Percentiles rank a stretch among this genome's conserved stretches.
Conservation (phyloP, 2,113 vertebrate genomes). For the Puntigrus tetrazona region DNA sequence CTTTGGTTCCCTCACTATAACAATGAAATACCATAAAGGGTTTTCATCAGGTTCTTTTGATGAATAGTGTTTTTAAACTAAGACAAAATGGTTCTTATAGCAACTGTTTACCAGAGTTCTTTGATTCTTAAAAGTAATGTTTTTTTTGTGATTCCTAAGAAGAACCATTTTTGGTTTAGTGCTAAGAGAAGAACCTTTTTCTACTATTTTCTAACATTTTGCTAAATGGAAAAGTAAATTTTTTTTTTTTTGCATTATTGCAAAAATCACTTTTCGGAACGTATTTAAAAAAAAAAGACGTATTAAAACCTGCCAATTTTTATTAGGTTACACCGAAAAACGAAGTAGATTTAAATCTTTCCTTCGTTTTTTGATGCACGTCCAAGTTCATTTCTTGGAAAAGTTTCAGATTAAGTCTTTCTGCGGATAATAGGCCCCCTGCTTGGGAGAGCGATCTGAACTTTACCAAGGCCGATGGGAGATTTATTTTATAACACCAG, state of each 20-base stretch:
- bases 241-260: too few relatives aligned
- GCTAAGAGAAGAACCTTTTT: background rate
- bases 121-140: too few relatives aligned
- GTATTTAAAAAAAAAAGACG: background rate
- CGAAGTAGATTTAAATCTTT: background rate
- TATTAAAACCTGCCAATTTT: background rate
- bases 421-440: slow-evolving; percentile 14
- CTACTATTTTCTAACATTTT: too few relatives aligned
- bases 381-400: slow-evolving; percentile 10
- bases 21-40: too few relatives aligned
- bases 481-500: slow-evolving; percentile 16
- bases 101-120: background rate
- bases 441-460: slow-evolving; percentile 12
- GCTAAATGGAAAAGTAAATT: background rate
- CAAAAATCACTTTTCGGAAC: background rate
- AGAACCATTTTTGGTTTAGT: too few relatives aligned
- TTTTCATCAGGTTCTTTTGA: too few relatives aligned
- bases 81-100: too few relatives aligned
- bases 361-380: background rate
- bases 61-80: too few relatives aligned
- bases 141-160: too few relatives aligned
- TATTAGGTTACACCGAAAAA: background rate
- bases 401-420: slow-evolving; percentile 11
- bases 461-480: slow-evolving; percentile 11
- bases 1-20: too few relatives aligned